Percentiles rank a stretch among this genome's conserved stretches.
phyloP scores from a whole-genome alignment of 1,140 invertebrate genomes.

The Penaeus japonicus region DNA sequence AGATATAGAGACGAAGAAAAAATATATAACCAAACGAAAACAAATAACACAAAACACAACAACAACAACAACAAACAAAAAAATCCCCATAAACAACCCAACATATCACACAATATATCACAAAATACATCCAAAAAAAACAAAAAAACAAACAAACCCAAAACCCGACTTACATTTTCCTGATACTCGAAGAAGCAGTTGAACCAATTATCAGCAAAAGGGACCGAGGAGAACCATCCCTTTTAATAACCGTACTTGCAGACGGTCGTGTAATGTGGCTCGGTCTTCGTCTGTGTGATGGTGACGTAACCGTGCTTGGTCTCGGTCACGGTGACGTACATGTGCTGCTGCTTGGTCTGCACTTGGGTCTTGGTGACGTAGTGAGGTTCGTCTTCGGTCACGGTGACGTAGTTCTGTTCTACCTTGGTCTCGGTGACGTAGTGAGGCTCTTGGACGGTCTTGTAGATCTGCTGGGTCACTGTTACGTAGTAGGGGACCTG shows the following conservation, averaged over 20 bases:
- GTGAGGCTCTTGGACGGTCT: constrained; percentile 59
- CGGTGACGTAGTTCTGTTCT: constrained; percentile 58
- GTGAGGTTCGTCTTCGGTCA: constrained; percentile 57
- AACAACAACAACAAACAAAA: not conserved
- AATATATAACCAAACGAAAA: not conserved
- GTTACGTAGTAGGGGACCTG: constrained; percentile 58
- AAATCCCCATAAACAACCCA: too few species aligned
- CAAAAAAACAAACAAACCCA: too few species aligned
- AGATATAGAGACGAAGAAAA: not conserved
- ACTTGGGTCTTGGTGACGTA: constrained; percentile 58
- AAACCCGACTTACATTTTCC: not conserved
- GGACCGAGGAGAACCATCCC: not conserved
- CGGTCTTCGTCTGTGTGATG: constrained; percentile 51
- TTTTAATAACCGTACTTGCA: constrained; percentile 55
- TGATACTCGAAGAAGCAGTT: not conserved
- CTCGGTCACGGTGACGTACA: constrained; percentile 58
- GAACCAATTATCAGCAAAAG: not conserved
- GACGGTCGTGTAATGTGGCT: constrained; percentile 55
- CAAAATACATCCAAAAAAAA: too few species aligned
- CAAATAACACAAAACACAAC: not conserved
- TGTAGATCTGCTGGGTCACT: constrained; percentile 57
- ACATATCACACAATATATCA: too few species aligned
- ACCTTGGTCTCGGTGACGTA: constrained; percentile 59
- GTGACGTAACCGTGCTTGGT: constrained; percentile 59
- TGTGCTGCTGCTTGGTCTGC: constrained; percentile 52